phyloP scores from a whole-genome alignment of 1,140 invertebrate genomes.

The Euglossa dilemma region DNA sequence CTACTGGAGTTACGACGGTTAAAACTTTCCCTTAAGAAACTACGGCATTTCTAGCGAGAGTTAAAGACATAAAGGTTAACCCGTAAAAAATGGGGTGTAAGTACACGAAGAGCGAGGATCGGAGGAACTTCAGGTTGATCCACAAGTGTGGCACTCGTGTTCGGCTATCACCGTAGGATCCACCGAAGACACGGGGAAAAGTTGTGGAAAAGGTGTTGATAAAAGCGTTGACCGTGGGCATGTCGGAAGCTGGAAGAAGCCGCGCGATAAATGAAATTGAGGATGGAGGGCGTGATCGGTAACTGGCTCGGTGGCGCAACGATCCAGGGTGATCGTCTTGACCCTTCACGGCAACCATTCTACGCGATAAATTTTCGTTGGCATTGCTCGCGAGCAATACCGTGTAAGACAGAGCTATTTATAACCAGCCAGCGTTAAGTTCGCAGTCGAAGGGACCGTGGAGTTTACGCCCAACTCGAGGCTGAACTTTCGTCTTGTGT shows the following conservation, averaged over 20 bases:
- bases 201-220: background rate
- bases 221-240: background rate
- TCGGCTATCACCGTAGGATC: too few relatives aligned
- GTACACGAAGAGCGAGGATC: too few relatives aligned
- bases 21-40: too few relatives aligned
- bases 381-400: conserved; percentile 45
- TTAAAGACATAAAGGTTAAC: too few relatives aligned
- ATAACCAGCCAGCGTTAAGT: conserved; percentile 60
- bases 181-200: background rate
- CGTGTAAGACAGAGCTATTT: conserved; percentile 62
- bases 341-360: conserved; percentile 29
- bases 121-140: too few relatives aligned
- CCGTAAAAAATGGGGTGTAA: too few relatives aligned
- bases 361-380: conserved; percentile 41
- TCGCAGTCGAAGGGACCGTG: conserved; percentile 12
- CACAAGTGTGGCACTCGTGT: too few relatives aligned
- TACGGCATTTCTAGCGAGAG: too few relatives aligned
- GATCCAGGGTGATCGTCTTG: background rate
- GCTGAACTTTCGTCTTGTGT: conserved; percentile 50
- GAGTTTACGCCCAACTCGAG: conserved; percentile 56
- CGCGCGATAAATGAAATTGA: background rate
- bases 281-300: background rate
- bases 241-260: background rate
- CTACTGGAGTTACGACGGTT: too few relatives aligned
- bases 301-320: background rate